Evolutionary conservation across 2,113 vertebrate genomes (phyloP).

Genomic region (Rhinopomastus cyanomelas): DNA sequence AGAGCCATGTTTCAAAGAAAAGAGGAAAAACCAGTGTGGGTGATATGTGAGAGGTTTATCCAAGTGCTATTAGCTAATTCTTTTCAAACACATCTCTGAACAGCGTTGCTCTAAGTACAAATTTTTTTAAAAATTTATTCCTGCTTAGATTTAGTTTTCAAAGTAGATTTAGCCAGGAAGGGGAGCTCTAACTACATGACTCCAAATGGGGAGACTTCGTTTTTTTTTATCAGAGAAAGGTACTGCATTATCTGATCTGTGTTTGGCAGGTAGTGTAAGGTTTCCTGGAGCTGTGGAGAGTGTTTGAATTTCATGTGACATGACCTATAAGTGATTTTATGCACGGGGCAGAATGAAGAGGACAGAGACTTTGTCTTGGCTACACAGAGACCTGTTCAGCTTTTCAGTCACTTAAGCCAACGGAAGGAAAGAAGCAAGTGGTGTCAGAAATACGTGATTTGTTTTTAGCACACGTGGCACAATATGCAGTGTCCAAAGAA

Average conservation of each 20-base stretch:
- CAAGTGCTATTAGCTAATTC: neutral
- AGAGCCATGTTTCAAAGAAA: neutral
- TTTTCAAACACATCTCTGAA: neutral
- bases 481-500: neutral
- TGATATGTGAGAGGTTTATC: neutral
- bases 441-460: neutral
- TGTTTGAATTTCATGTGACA: neutral
- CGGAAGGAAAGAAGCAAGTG: neutral
- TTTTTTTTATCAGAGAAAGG: neutral
- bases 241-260: neutral
- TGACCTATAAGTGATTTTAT: neutral
- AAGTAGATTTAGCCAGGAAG: constrained; percentile 10
- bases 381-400: neutral
- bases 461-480: neutral
- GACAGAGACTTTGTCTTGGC: neutral
- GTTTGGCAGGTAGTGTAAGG: neutral
- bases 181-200: constrained; percentile 22
- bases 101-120: neutral
- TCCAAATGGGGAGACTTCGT: neutral
- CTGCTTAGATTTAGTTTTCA: neutral
- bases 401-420: neutral
- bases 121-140: neutral
- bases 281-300: neutral
- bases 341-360: neutral
- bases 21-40: neutral